Conservation (phyloP, 2,888 invertebrate genomes). For the Punctoribates punctum region DNA sequence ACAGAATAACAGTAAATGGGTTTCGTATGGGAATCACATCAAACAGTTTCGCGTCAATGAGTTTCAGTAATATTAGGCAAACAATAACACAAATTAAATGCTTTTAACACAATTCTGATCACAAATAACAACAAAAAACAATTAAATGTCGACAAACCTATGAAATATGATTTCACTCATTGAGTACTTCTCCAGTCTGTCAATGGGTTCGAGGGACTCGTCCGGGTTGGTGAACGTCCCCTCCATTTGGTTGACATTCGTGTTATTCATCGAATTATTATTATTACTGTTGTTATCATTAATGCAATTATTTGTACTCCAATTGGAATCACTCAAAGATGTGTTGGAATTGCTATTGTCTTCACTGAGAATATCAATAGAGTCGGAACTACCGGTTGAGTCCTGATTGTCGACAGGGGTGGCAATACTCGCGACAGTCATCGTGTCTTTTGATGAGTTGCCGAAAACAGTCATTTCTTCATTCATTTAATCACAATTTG, state of each 20-base stretch:
- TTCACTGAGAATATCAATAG: background rate
- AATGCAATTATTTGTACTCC: slow-evolving; percentile 11
- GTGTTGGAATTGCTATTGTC: background rate
- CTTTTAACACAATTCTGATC: no score
- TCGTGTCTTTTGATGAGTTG: slow-evolving; percentile 6
- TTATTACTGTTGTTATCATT: slow-evolving; percentile 1
- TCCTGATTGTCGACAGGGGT: background rate
- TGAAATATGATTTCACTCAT: slow-evolving; percentile 55
- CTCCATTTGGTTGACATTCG: slow-evolving; percentile 29
- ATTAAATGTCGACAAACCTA: slow-evolving; percentile 50
- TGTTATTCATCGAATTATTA: background rate
- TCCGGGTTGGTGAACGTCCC: slow-evolving; percentile 49
- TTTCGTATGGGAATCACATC: background rate
- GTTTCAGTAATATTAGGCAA: background rate
- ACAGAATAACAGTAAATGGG: slow-evolving; percentile 1
- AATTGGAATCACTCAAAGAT: background rate
- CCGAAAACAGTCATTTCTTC: slow-evolving; percentile 20
- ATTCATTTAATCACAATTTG: slow-evolving; percentile 3
- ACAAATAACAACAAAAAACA: background rate
- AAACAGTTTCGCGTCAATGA: background rate
- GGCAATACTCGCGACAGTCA: background rate
- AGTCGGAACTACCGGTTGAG: background rate
- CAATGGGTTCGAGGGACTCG: slow-evolving; percentile 53
- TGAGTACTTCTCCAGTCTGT: slow-evolving; percentile 54
- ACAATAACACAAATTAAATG: background rate